Evolutionary conservation across 2,113 vertebrate species (phyloP), one percentile per base, ranked within the genome.

Genomic region (Tragulus kanchil): DNA sequence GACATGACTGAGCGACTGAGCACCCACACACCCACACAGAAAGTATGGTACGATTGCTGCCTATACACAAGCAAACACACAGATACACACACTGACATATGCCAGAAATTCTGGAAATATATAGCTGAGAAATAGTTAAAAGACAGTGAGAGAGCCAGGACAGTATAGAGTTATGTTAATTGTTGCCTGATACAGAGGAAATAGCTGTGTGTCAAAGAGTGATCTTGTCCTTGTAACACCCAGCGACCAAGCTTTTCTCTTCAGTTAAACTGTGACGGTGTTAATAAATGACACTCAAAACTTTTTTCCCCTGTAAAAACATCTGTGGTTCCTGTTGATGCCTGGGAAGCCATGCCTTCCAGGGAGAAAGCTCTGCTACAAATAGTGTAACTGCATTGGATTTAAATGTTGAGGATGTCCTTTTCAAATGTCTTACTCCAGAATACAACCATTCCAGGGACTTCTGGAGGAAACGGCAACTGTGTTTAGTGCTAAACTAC

Each of bases 41-140:
- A 58, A n/a, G 11, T 25, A 42, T 3, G 6, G 8, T 12, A 8
- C 4, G 2, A 2, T 13, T 19, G 31, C 26, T 36, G 14, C 26
- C 4, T 56, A 45, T 3, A 45, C 9, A 26, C 2, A 8, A 0
- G 1, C 0, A 26, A 5, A 6, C 6, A 42, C 21, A 10, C 5
- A 8, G 0, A 3, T 0, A 2, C 8, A 42, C 52, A 45, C 8
- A 4, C 1, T 31, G 1, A 12, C 21, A 4, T 3, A 15, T 6
- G 26, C 26, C 28, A 1, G 11, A 48, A 31, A 42, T 15, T 13
- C 2, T 2, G 1, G 15, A 75, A 81, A 85, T 56, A n/a, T 0
- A 19, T 0, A 56, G 42, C 48, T 64, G 17, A 79, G 54, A 45
- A 67, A 42, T 14, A 36, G 14, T 31, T n/a, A n/a, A 36, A 92